These are phyloP conservation scores for Rhagoletis pomonella DNA, from an alignment of 1,140 invertebrate species.

Conservation along the genomic window DNA sequence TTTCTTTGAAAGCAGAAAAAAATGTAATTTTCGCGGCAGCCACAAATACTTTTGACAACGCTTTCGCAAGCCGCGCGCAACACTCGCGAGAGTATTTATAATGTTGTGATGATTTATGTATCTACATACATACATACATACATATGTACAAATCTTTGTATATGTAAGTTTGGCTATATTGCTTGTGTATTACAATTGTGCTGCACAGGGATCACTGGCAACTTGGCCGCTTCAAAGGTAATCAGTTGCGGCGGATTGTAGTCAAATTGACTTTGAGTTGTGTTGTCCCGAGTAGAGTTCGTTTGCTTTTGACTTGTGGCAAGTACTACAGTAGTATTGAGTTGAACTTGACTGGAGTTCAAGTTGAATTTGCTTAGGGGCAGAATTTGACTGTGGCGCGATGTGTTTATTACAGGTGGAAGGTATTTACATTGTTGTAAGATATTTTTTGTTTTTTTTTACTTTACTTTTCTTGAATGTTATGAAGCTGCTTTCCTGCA, in stretches of 20 bases:
- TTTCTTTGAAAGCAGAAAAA: neutral
- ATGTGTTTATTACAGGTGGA: constrained; percentile 42
- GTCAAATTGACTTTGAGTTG: constrained; percentile 46
- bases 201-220: neutral
- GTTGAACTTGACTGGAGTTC: constrained; percentile 32
- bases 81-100: neutral
- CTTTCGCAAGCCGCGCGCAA: neutral
- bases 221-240: constrained; percentile 8
- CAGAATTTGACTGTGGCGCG: constrained; percentile 41
- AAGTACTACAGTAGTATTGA: neutral
- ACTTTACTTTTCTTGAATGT: neutral
- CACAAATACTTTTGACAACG: neutral
- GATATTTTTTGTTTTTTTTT: neutral
- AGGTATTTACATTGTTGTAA: constrained; percentile 4
- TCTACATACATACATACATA: neutral
- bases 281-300: neutral
- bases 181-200: no score
- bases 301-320: constrained; percentile 17
- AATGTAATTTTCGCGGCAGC: constrained; percentile 44
- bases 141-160: neutral
- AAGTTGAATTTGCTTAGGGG: constrained; percentile 41
- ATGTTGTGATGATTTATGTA: constrained; percentile 15
- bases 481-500: neutral
- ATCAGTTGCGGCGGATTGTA: constrained; percentile 45
- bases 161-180: neutral